These are phyloP conservation scores for Phyto melanocephala DNA, from an alignment of 2,888 invertebrate species.

Conservation along the genomic window DNA sequence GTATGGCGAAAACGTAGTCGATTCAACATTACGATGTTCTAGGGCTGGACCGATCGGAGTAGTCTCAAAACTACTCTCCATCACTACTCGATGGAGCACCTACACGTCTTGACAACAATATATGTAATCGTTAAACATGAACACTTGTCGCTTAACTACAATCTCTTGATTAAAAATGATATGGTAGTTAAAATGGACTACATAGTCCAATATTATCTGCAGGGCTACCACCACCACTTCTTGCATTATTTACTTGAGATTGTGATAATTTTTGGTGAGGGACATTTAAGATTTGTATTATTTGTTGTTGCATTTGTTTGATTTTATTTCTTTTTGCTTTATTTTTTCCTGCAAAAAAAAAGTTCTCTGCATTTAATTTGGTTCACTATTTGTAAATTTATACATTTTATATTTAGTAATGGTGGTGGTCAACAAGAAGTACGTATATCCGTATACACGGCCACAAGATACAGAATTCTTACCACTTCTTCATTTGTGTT, in stretches of 20 bases:
- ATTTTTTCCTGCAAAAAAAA: neutral
- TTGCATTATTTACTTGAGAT: slow-evolving; percentile 42
- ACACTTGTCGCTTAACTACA: no score
- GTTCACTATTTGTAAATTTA: slow-evolving; percentile 13
- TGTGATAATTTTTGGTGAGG: slow-evolving; percentile 54
- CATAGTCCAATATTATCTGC: no score
- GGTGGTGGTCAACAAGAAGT: slow-evolving; percentile 30
- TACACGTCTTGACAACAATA: no score
- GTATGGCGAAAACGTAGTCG: no score
- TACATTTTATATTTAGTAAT: neutral
- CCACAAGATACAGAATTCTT: slow-evolving; percentile 33
- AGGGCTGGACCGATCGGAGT: no score
- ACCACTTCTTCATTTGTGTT: slow-evolving; percentile 9
- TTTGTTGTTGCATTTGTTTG: slow-evolving; percentile 38
- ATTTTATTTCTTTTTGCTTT: neutral
- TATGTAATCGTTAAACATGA: no score
- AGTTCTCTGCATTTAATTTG: slow-evolving; percentile 47
- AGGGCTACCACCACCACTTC: slow-evolving; percentile 19
- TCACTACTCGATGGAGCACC: no score
- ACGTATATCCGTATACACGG: neutral
- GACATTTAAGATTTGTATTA: slow-evolving; percentile 51
- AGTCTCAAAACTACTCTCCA: no score
- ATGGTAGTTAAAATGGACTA: no score
- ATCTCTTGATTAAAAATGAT: no score
- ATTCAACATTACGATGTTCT: no score